Conservation (phyloP, 2,888 invertebrate species). For the Drosophila atripex region DNA sequence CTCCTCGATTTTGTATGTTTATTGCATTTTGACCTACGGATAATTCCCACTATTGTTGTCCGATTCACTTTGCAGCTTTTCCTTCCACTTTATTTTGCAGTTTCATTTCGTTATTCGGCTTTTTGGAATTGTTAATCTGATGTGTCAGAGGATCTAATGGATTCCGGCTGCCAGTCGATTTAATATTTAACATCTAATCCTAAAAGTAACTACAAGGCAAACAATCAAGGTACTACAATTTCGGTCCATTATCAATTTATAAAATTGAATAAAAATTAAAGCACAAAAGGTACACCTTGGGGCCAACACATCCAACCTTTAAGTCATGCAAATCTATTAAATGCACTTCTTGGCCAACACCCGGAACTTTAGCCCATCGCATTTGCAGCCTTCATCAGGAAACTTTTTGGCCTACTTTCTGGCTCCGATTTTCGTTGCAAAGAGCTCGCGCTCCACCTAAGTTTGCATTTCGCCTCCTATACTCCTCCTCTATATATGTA, state of each 20-base stretch:
- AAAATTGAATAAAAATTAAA: not conserved
- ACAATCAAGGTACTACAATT: not conserved
- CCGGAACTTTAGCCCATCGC: conserved; percentile 38
- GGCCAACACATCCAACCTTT: not conserved
- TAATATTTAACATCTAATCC: not conserved
- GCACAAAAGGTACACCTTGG: not conserved
- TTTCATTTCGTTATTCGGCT: conserved; percentile 3
- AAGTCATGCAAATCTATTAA: conserved; percentile 42
- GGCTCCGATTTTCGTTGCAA: conserved; percentile 19
- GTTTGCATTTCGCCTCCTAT: conserved; percentile 13
- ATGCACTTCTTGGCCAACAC: conserved; percentile 31
- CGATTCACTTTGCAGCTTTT: conserved; percentile 54
- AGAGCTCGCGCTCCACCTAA: conserved; percentile 26
- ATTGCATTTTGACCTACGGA: conserved; percentile 66
- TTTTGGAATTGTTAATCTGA: conserved; percentile 8
- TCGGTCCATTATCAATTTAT: not conserved
- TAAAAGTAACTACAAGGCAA: not conserved
- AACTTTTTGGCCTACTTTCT: conserved; percentile 42
- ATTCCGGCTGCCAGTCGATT: not conserved
- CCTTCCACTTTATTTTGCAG: conserved; percentile 25
- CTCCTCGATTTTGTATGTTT: conserved; percentile 41
- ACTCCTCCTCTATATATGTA: too few species aligned
- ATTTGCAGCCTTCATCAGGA: conserved; percentile 33
- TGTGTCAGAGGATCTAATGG: conserved; percentile 4
- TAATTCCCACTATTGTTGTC: conserved; percentile 51